These are phyloP conservation scores for Alectura lathami DNA, from an alignment of 2,113 vertebrate species.

Conservation along the genomic window DNA sequence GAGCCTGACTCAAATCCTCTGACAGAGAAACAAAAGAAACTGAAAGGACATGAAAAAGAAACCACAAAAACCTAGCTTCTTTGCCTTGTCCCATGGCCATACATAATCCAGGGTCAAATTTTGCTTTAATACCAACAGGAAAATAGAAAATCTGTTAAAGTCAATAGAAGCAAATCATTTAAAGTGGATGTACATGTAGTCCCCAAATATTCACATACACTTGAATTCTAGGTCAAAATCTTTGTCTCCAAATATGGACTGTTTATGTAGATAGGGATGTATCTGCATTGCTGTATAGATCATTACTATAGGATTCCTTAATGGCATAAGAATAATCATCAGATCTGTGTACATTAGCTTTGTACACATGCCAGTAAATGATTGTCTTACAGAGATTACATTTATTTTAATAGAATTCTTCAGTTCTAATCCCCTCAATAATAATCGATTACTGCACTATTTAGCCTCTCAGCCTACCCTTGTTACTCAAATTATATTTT, in stretches of 20 bases:
- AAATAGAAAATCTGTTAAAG: neutral
- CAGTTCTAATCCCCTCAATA: neutral
- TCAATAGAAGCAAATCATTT: neutral
- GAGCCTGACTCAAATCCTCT: neutral
- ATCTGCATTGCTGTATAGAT: neutral
- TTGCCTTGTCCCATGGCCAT: neutral
- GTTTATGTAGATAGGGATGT: neutral
- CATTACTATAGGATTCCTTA: neutral
- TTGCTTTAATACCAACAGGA: neutral
- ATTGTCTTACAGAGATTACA: neutral
- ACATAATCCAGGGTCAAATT: neutral
- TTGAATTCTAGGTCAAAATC: neutral
- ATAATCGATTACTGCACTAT: neutral
- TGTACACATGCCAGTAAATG: neutral
- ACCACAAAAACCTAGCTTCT: neutral
- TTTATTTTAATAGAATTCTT: slow-evolving; percentile 7
- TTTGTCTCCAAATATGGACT: neutral
- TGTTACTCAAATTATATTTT: neutral
- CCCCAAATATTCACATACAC: neutral
- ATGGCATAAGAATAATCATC: neutral
- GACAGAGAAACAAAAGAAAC: neutral
- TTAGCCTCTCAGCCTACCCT: neutral
- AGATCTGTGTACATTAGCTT: neutral
- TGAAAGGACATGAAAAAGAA: neutral
- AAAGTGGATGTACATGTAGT: fast-evolving